Base-by-base conservation (phyloP, 1,140 invertebrate species). In the Neoseiulus cucumeris region DNA sequence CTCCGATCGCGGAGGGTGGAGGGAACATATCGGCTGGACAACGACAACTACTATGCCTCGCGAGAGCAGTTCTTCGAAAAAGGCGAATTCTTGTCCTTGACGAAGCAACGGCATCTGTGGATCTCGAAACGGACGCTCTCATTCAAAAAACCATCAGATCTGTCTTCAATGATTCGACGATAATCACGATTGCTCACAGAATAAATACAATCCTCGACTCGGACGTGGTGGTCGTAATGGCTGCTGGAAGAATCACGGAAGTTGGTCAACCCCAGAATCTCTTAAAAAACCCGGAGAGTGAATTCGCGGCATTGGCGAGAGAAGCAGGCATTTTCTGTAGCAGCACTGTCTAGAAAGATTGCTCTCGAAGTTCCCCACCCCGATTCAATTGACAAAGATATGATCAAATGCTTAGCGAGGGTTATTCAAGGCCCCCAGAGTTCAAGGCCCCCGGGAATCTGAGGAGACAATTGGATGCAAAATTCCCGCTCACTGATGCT, bases 11-110 rank as follows among this genome's bases (percentile, higher is more conserved):
- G 1, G 86, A 89, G 73, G 84, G 85, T 20, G 87, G 87, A 12
- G 76, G 77, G 22, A 89, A 88, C 74, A 85, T 88, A 71, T 87
- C 84, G 68, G 84, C 88, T 65, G 88, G 88, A 0, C 87, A 90
- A 76, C 76, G 86, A 42, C 88, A 91, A 75, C 76, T 90, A 25
- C 79, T 90, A 41, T 80, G 79, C 70, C 69, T 80, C 1, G 79
- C 78, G 1, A 66, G 78, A 65, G 78, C 78, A 83, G 85, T 78
- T 72, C 69, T 79, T 0, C 67, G 72, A 28, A 71, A 75, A 20
- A 74, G 73, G 64, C 72, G 72, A 29, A 73, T 77, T 28, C 70
- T 80, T 1, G 70, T 77, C 12, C 70, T 79, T 29, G 76, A 79
- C 69, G 78, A 79, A 70, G 78, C 78, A 12, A 79, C 78, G 6